Evolutionary conservation across 2,888 invertebrate species (phyloP), one percentile per base, ranked within the genome.

Genomic region (Cosmia trapezina): DNA sequence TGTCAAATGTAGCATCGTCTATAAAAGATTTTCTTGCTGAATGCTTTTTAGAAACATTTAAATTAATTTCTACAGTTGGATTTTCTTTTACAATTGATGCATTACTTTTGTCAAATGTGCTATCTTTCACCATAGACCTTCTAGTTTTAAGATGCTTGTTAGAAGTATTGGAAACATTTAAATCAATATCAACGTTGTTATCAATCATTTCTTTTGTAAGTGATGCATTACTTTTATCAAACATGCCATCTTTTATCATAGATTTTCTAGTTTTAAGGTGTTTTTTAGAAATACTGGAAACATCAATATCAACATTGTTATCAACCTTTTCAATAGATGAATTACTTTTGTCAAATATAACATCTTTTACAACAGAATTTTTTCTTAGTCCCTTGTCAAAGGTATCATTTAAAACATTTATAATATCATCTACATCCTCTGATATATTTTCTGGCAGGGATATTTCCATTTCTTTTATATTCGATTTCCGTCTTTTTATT

Each of bases 1-100:
- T 86, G 41, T 87, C 81, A 73, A 82, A 80, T 56, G 68, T 78
- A 12, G 65, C 22, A 59, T 83, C 76, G 70, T 61, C 78, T 49
- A 56, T 41, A 17, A 60, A 57, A 9, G 84, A 80, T 70, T 81
- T 80, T 56, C 73, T 83, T 28, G 41, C 7, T 19, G 17, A 54
- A 11, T 28, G 22, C 33, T 51, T 57, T 9, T 33, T 54, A 47
- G 62, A 62, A 28, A 54, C 33, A 70, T 67, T 76, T 28, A 64
- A 64, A 51, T 76, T 51, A 37, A 17, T 49, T 28, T 74, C 66
- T 11, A 9, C 37, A 59, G 14, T 9, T 22, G 43, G 4, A 57
- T 56, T 37, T 47, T 63, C 69, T 49, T 45, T 64, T 47, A 17
- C n/a, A 14, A 47, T 41, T 19, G 66, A 73, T 33, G 59, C 53